Conservation (phyloP, 2,797 vertebrate species). For the Poecilia picta region DNA sequence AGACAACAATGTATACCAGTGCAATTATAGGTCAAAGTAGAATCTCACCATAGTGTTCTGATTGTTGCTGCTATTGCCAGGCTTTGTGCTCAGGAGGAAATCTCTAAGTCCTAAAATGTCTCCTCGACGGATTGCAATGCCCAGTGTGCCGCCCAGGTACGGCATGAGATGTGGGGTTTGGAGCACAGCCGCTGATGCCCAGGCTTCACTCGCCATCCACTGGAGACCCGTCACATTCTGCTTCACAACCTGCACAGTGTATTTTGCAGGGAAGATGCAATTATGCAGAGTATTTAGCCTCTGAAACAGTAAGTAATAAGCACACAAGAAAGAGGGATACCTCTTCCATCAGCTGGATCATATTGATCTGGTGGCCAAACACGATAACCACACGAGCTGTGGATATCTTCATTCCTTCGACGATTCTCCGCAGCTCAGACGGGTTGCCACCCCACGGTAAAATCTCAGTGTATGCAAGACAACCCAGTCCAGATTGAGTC, state of each 20-base stretch:
- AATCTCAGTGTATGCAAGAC: slow-evolving; percentile 71
- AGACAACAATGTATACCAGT: neutral
- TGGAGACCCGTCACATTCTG: slow-evolving; percentile 64
- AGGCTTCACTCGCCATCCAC: slow-evolving; percentile 67
- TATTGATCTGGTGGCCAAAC: slow-evolving; percentile 50
- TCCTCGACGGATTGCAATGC: slow-evolving; percentile 30
- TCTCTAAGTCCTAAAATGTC: slow-evolving; percentile 30
- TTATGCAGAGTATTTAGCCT: neutral
- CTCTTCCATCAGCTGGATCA: slow-evolving; percentile 62
- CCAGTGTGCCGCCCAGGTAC: slow-evolving; percentile 24
- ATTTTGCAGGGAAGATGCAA: neutral
- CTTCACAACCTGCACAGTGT: slow-evolving; percentile 45
- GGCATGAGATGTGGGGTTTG: slow-evolving; percentile 42
- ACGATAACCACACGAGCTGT: slow-evolving; percentile 60
- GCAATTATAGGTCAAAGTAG: neutral
- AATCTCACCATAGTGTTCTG: slow-evolving; percentile 50
- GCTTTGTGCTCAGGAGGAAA: slow-evolving; percentile 55
- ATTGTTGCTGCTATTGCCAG: slow-evolving; percentile 21
- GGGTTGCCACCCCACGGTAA: slow-evolving; percentile 60
- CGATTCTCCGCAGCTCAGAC: slow-evolving; percentile 47
- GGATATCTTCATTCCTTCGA: slow-evolving; percentile 53
- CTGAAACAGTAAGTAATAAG: neutral
- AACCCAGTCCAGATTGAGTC: slow-evolving; percentile 40
- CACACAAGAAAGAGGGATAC: slow-evolving; percentile 8
- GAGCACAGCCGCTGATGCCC: slow-evolving; percentile 53